Base-by-base conservation (phyloP, 2,888 invertebrate species). In the Leptura quadrifasciata region DNA sequence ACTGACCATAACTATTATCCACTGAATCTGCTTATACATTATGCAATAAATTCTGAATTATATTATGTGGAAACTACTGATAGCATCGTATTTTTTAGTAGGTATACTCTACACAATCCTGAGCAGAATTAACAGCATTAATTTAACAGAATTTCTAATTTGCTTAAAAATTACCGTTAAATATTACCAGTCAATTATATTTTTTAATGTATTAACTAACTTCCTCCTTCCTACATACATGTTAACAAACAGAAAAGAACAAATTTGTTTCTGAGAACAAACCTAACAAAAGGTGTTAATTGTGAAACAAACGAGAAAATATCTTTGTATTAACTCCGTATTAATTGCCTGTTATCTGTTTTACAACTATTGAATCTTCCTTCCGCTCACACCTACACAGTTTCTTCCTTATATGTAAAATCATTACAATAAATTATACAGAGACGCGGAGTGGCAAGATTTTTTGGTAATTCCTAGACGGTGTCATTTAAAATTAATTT, bases 241-340 rank as follows among this genome's bases (percentile, higher is more conserved):
- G 15, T 61, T 17, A 61, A 61, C 60, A 61, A n/a, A 31, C 31
- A 61, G 17, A n/a, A 15, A 12, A 4, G n/a, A 27, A 24, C 27
- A 15, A 60, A 27, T 17, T 12, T n/a, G 39, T 52, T 47, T 65
- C 64, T 65, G 20, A 54, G 27, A 54, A 65, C 54, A 65, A 65
- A 65, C 27, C n/a, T 17, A 39, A 47, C 54, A 65, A 65, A 24
- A 65, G 65, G 65, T 65, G 65, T 21, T 65, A 65, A 65, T 54
- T 65, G 18, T 17, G 54, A 54, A 21, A 17, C 52, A 65, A 65
- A 24, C 47, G 17, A 47, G 17, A 24, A 54, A 63, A 65, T 64
- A 47, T 18, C 64, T 20, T 35, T 57, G 57, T 57, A 20, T 57
- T 57, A 57, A 57, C 57, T 20, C 10, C 17, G 20, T 63, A 63